Conservation (phyloP, 2,888 invertebrate genomes). For the Pharmacophagus antenor region DNA sequence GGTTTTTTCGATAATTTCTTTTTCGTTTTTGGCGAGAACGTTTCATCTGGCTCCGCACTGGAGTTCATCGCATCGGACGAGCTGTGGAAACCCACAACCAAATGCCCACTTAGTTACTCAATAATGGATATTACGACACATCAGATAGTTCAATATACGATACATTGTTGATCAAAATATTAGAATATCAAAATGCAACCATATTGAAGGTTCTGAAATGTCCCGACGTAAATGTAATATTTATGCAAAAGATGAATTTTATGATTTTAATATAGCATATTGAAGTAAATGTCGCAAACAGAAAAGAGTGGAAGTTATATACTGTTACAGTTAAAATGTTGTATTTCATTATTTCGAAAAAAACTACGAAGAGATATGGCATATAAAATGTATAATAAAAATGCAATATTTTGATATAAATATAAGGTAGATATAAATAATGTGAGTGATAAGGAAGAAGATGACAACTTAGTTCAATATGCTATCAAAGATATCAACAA, state of each 20-base stretch:
- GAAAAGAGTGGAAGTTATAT: constrained; percentile 30
- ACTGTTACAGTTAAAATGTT: constrained; percentile 25
- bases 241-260: constrained; percentile 59
- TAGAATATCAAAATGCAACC: constrained; percentile 31
- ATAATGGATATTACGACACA: constrained; percentile 57
- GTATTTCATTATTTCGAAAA: neutral
- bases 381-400: constrained; percentile 32
- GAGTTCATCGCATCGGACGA: constrained; percentile 76
- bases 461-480: constrained; percentile 72
- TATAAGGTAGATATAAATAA: constrained; percentile 29
- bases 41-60: constrained; percentile 75
- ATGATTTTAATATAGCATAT: constrained; percentile 73
- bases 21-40: constrained; percentile 79
- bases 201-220: constrained; percentile 60
- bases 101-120: constrained; percentile 77
- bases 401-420: constrained; percentile 32
- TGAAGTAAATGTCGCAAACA: constrained; percentile 60
- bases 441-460: constrained; percentile 30
- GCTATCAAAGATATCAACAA: constrained; percentile 64
- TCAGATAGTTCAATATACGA: constrained; percentile 54
- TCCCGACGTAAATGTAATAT: constrained; percentile 57
- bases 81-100: constrained; percentile 81
- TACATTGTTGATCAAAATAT: constrained; percentile 29
- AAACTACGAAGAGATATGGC: constrained; percentile 23
- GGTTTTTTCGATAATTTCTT: constrained; percentile 81